These are phyloP conservation scores for Physeter macrocephalus DNA, from an alignment of 2,113 vertebrate genomes.

Conservation along the genomic window DNA sequence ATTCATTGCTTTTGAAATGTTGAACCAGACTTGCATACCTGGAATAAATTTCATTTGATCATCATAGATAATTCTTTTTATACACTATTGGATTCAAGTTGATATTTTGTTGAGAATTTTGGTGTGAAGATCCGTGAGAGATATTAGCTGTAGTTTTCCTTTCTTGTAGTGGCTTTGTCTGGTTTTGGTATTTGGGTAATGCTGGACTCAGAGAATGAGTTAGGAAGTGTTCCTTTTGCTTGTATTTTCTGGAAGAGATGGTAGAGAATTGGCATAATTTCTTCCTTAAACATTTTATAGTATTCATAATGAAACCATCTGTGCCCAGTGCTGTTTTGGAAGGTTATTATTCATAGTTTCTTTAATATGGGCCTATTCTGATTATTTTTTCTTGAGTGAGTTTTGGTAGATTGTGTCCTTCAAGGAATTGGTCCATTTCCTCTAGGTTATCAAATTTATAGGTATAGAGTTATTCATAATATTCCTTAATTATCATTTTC, in stretches of 20 bases:
- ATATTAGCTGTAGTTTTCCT: neutral
- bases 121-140: neutral
- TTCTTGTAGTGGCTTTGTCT: neutral
- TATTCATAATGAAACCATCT: neutral
- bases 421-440: neutral
- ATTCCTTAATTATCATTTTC: neutral
- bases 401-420: neutral
- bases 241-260: neutral
- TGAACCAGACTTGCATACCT: neutral
- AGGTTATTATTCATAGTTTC: neutral
- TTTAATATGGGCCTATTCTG: neutral
- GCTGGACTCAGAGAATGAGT: neutral
- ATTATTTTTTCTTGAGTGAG: neutral
- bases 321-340: neutral
- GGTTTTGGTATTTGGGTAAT: neutral
- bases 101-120: neutral
- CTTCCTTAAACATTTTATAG: neutral
- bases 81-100: neutral
- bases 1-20: neutral
- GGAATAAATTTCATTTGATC: neutral
- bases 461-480: neutral
- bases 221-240: neutral
- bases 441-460: neutral
- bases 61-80: neutral
- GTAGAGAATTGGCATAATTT: neutral